phyloP scores from a whole-genome alignment of 2,888 invertebrate genomes.

The Hedychridium roseum region DNA sequence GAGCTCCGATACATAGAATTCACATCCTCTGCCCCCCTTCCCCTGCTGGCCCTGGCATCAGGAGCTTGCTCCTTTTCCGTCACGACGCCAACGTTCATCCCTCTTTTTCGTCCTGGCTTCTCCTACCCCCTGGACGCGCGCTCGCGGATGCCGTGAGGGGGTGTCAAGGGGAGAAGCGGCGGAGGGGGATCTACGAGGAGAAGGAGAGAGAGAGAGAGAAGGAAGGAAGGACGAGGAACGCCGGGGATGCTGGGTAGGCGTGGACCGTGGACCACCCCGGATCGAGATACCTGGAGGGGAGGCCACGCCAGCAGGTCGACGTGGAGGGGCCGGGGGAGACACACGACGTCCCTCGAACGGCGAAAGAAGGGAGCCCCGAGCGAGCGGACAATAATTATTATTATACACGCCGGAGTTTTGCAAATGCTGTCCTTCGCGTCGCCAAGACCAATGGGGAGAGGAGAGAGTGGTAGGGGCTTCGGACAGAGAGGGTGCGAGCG shows the following conservation, averaged over 20 bases:
- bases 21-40: neutral
- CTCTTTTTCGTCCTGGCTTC: conserved; percentile 16
- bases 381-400: conserved; percentile 51
- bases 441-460: conserved; percentile 41
- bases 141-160: conserved; percentile 18
- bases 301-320: conserved; percentile 35
- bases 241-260: conserved; percentile 48
- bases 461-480: conserved; percentile 33
- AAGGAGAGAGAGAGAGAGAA: conserved; percentile 18
- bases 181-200: conserved; percentile 16
- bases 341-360: too few relatives aligned
- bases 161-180: conserved; percentile 21
- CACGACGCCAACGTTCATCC: neutral
- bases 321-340: conserved; percentile 16
- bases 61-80: neutral
- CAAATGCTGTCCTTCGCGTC: conserved; percentile 51
- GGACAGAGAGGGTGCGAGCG: conserved; percentile 14
- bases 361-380: conserved; percentile 5
- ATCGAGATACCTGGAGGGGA: conserved; percentile 33
- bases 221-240: conserved; percentile 28
- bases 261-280: conserved; percentile 49
- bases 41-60: too few relatives aligned
- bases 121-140: conserved; percentile 25
- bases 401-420: conserved; percentile 56
- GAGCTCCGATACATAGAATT: conserved; percentile 1